Evolutionary conservation across 1,140 invertebrate species (phyloP).

Genomic region (Zophobas atratus): DNA sequence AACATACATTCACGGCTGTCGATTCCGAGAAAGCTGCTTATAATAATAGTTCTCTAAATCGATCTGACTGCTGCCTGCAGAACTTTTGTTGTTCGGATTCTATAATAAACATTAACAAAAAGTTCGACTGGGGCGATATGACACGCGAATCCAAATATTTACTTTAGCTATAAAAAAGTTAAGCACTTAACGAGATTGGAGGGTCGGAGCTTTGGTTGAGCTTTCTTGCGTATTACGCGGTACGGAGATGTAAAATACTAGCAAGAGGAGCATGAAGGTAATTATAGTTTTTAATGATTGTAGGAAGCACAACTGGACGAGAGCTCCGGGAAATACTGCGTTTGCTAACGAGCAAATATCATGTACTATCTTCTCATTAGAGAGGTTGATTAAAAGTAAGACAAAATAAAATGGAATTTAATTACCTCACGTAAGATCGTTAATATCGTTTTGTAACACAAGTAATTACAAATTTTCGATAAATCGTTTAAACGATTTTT

Average conservation of each 20-base stretch:
- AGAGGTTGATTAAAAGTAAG: too few species aligned
- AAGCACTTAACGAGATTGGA: constrained; percentile 30
- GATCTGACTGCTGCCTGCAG: constrained; percentile 29
- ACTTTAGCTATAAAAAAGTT: constrained; percentile 14
- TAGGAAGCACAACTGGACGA: too few species aligned
- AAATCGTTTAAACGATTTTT: too few species aligned
- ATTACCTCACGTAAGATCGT: too few species aligned
- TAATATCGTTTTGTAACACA: too few species aligned
- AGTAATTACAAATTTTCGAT: too few species aligned
- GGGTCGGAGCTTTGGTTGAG: constrained; percentile 10
- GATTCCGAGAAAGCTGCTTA: constrained; percentile 48
- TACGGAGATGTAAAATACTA: background rate
- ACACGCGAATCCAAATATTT: constrained; percentile 39
- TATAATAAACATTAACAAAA: constrained; percentile 49
- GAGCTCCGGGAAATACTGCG: too few species aligned
- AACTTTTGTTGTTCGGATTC: constrained; percentile 42
- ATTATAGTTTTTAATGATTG: too few species aligned
- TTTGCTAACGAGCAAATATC: too few species aligned
- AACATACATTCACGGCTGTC: constrained; percentile 39
- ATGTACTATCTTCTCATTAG: too few species aligned
- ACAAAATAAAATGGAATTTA: too few species aligned
- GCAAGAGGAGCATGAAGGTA: background rate
- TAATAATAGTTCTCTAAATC: constrained; percentile 49
- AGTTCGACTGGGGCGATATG: constrained; percentile 22
- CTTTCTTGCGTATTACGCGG: background rate